phyloP scores from a whole-genome alignment of 2,797 vertebrate species.

The Etheostoma perlongum region DNA sequence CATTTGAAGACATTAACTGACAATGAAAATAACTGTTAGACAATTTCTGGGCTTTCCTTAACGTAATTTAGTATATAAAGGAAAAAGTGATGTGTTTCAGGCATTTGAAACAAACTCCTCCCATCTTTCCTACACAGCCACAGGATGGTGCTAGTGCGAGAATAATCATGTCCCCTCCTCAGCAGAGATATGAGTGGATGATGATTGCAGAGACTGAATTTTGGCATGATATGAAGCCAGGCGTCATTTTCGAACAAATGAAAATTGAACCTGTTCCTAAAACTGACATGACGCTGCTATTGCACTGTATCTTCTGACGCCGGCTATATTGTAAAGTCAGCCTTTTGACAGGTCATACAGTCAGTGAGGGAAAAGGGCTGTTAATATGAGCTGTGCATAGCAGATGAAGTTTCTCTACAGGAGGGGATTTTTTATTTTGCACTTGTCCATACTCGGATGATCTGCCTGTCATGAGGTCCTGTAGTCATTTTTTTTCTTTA shows the following conservation, averaged over 20 bases:
- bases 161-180: conserved; percentile 56
- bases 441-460: too few species aligned
- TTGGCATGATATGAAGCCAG: conserved; percentile 56
- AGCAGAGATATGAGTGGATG: conserved; percentile 48
- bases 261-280: conserved; percentile 53
- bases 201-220: conserved; percentile 64
- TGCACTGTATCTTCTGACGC: conserved; percentile 50
- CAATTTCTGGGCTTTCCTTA: not conserved
- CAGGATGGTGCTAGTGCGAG: conserved; percentile 80
- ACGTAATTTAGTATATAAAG: conserved; percentile 8
- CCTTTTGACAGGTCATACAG: conserved; percentile 64
- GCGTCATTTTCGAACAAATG: conserved; percentile 64
- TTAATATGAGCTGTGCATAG: conserved; percentile 59
- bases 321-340: conserved; percentile 52
- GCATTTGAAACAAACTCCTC: conserved; percentile 14
- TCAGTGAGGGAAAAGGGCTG: conserved; percentile 45
- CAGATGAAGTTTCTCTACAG: conserved; percentile 44
- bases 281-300: conserved; percentile 45
- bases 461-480: conserved; percentile 52
- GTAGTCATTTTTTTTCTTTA: conserved; percentile 46
- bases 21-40: too few species aligned
- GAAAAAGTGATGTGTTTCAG: not conserved
- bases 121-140: conserved; percentile 64
- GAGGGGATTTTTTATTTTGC: conserved; percentile 8
- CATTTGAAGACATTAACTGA: too few species aligned